Base-by-base conservation (phyloP, 1,140 invertebrate genomes). In the Fopius arisanus region DNA sequence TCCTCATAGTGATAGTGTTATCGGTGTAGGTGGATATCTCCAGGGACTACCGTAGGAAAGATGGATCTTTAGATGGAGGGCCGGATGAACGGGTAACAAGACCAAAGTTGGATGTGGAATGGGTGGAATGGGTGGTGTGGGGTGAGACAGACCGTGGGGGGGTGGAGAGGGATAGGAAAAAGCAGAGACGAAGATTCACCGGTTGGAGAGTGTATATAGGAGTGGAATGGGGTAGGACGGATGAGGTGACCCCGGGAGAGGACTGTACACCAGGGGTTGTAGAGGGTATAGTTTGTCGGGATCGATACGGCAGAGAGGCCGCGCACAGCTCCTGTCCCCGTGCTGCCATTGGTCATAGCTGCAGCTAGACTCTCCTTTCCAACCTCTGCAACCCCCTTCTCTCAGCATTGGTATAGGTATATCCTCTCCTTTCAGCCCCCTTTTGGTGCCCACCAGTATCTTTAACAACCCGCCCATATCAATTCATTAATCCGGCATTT, bases 321-420 rank as follows among this genome's bases (percentile, higher is more conserved):
- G 80, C 83, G 83, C 80, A 37, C 69, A 40, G 21, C 59, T 71
- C 69, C 16, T 84, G 85, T 86, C 84, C 82, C 82, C 81, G 83
- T 82, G 69, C 81, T 79, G 82, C 86, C 84, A 88, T 88, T 88
- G 86, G 86, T 87, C 86, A 87, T 87, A 84, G 80, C 80, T 79
- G 80, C 81, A 82, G 81, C 82, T 82, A 81, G 79, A 78, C 80
- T 77, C 78, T 77, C 73, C 70, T 66, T 75, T 51, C 40, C 73
- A 48, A 63, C 68, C 51, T 63, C 28, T 59, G 76, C 79, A 75
- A 74, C 77, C 79, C 80, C 78, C 65, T 40, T 29, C 16, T 63
- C 73, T 51, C 43, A 63, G 48, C 73, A 12, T 19, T n/a, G 71
- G 59, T 31, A 19, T 23, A 71, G 26, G 28, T 31, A 67, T 48